Evolutionary conservation across 2,888 invertebrate genomes (phyloP), one percentile per base, ranked within the genome.

Genomic region (Ischnus inquisitorius): DNA sequence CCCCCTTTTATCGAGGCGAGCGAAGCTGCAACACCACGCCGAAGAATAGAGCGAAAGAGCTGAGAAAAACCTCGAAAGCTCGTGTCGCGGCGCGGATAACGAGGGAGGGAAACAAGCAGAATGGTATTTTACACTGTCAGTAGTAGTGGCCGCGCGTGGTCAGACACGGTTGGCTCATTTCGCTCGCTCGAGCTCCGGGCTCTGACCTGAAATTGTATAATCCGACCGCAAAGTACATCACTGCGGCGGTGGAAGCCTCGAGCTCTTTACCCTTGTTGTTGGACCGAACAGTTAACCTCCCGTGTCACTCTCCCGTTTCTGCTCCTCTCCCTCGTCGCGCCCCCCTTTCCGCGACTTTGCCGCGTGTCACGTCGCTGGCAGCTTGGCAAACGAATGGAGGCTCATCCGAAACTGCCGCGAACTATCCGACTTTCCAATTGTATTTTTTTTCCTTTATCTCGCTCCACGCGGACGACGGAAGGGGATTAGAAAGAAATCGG

Each of bases 261-360:
- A 82, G 75, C 51, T 68, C 71, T 72, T 68, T 68, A 69, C 46
- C 57, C 79, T 81, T 82, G 78, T 82, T 84, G 85, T 82, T 79
- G 64, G 67, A 60, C 46, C 74, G 57, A 68, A 60, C 39, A 74
- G 74, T 80, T 80, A 67, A n/a, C 34, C 51, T 34, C 16, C 75
- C 48, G n/a, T 64, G 64, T 75, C 75, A 75, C 75, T 39, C 22
- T 22, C 28, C 22, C 28, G 19, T 16, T 22, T 34, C 34, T 34
- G 34, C 19, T 54, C 12, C 10, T 46, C 54, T 19, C 22, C 8
- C 4, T 34, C n/a, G n/a, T n/a, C n/a, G n/a, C n/a, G n/a, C n/a
- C 34, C 34, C 34, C 8, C 34, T 6, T 34, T 34, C 34, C 34
- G 8, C 8, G 3, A 22, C 12, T 54, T 10, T 2, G 6, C 10